Conservation (phyloP, 2,113 vertebrate species). For the Nannobrachium achirus region DNA sequence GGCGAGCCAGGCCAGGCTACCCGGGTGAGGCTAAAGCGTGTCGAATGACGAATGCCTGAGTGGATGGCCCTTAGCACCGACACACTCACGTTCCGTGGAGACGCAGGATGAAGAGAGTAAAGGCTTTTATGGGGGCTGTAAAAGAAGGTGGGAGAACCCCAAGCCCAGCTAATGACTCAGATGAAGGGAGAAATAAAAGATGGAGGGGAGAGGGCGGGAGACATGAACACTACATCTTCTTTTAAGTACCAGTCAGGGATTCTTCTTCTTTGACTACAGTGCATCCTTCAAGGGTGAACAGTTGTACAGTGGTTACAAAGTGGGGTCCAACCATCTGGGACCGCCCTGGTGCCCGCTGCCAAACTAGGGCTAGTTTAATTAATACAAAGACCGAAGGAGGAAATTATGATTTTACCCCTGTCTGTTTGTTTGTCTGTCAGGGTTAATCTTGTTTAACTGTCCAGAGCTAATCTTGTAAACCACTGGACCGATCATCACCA, state of each 20-base stretch:
- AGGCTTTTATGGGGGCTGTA: conserved; percentile 68
- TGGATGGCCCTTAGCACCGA: conserved; percentile 41
- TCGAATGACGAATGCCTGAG: conserved; percentile 48
- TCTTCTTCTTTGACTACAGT: not conserved
- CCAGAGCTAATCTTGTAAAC: no score
- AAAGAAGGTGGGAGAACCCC: conserved; percentile 51
- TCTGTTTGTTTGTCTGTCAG: not conserved
- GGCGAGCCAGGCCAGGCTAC: not conserved
- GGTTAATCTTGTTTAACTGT: no score
- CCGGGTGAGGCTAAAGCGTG: conserved; percentile 22
- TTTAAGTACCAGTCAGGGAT: not conserved
- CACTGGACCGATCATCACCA: no score
- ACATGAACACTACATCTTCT: not conserved
- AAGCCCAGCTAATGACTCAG: conserved; percentile 63
- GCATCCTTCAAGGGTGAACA: no score
- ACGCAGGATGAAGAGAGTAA: conserved; percentile 45
- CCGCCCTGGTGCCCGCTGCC: no score
- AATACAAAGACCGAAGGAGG: no score
- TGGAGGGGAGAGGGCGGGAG: not conserved
- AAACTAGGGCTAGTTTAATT: no score
- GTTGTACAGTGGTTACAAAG: no score
- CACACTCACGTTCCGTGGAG: conserved; percentile 30
- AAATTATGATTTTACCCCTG: not conserved
- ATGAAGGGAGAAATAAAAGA: not conserved
- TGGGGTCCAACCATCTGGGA: no score